These are phyloP conservation scores for Pantala flavescens DNA, from an alignment of 1,140 invertebrate genomes.

Conservation along the genomic window DNA sequence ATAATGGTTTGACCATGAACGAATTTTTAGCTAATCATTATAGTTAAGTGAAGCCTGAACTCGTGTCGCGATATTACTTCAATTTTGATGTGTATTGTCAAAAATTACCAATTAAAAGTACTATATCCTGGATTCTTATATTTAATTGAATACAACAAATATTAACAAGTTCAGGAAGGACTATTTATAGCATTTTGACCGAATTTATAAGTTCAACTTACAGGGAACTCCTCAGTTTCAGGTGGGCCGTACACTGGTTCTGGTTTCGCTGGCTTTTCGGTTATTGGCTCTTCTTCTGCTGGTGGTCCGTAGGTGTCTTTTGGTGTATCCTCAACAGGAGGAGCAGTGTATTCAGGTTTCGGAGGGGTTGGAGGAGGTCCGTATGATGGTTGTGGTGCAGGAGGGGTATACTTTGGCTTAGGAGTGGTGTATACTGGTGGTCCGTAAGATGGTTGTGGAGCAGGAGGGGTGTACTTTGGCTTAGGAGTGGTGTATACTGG, in stretches of 20 bases:
- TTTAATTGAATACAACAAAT: too few species aligned
- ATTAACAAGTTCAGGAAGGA: too few species aligned
- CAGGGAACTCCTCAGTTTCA: background rate
- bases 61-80: too few species aligned
- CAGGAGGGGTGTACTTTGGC: conserved; percentile 18
- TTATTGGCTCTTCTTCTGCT: background rate
- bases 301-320: background rate
- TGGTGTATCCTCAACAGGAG: background rate
- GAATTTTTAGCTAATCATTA: too few species aligned
- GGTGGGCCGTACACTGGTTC: conserved; percentile 12
- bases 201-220: background rate
- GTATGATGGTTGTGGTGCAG: background rate
- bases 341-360: conserved; percentile 17
- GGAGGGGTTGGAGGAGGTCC: background rate
- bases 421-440: background rate
- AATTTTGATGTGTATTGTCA: too few species aligned
- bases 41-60: too few species aligned
- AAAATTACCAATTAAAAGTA: too few species aligned
- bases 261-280: background rate
- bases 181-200: too few species aligned
- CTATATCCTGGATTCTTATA: too few species aligned
- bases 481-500: background rate
- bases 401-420: background rate
- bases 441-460: background rate
- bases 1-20: too few species aligned